Conservation (phyloP, 2,797 vertebrate genomes). For the Vipera ursinii region DNA sequence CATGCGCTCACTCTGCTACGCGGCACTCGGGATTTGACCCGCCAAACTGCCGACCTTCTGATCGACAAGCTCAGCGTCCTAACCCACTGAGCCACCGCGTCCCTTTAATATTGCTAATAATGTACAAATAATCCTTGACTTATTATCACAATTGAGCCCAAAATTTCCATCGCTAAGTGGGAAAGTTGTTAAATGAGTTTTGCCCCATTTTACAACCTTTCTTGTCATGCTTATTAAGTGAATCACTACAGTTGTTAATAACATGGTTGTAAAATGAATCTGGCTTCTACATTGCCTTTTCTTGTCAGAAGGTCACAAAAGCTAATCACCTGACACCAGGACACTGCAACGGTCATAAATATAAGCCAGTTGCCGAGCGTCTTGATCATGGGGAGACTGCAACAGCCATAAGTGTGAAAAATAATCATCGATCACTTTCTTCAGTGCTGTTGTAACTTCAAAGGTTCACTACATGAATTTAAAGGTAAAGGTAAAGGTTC, state of each 20-base stretch:
- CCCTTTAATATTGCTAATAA: not conserved
- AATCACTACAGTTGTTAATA: not conserved
- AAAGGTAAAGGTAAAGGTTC: no score
- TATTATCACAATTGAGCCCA: not conserved
- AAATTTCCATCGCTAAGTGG: not conserved
- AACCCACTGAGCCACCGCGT: no score
- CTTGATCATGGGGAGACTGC: no score
- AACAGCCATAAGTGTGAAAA: not conserved
- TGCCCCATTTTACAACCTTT: not conserved
- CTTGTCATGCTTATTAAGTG: not conserved
- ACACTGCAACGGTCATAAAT: not conserved
- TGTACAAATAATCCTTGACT: not conserved
- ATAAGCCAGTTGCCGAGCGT: not conserved
- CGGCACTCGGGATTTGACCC: no score
- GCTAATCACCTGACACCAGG: no score
- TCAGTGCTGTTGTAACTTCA: not conserved
- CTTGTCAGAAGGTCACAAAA: no score
- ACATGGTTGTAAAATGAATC: not conserved
- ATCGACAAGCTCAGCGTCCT: no score
- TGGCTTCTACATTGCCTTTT: not conserved
- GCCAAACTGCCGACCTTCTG: no score
- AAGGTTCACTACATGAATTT: not conserved
- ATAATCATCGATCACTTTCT: not conserved
- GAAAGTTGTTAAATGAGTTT: not conserved
- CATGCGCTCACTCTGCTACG: no score